A percentile compares a stretch with the other conserved stretches of the same genome.
These are phyloP conservation scores for Jacana jacana DNA, from an alignment of 2,113 vertebrate species.

Conservation along the genomic window DNA sequence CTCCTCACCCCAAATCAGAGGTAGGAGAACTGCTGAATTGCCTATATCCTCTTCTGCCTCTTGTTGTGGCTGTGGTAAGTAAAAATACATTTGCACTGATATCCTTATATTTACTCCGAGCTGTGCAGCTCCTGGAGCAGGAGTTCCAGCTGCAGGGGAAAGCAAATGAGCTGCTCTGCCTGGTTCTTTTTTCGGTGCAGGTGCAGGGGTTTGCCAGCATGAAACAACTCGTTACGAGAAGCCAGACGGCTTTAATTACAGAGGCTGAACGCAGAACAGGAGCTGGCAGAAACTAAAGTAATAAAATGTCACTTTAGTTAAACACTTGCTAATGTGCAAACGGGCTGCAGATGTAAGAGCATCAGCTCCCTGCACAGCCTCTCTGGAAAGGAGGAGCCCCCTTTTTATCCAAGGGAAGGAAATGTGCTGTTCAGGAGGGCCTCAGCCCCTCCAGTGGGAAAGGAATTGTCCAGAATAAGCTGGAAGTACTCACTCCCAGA, in stretches of 20 bases:
- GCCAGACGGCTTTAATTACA: background rate
- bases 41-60: background rate
- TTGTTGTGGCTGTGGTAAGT: background rate
- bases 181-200: background rate
- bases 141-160: background rate
- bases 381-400: background rate
- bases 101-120: too few relatives aligned
- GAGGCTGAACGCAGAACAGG: background rate
- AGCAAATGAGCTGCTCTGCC: background rate
- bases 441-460: background rate
- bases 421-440: background rate
- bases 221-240: background rate
- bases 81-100: too few relatives aligned
- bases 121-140: background rate
- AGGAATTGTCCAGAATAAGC: background rate
- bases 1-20: background rate
- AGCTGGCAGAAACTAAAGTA: background rate
- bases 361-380: background rate
- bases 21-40: background rate
- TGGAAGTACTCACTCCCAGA: background rate
- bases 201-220: background rate
- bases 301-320: background rate
- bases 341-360: background rate
- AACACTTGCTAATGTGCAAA: background rate
- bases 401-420: background rate